These are phyloP conservation scores for Onthophagus sagittarius DNA, from an alignment of 2,888 invertebrate genomes.

Conservation along the genomic window DNA sequence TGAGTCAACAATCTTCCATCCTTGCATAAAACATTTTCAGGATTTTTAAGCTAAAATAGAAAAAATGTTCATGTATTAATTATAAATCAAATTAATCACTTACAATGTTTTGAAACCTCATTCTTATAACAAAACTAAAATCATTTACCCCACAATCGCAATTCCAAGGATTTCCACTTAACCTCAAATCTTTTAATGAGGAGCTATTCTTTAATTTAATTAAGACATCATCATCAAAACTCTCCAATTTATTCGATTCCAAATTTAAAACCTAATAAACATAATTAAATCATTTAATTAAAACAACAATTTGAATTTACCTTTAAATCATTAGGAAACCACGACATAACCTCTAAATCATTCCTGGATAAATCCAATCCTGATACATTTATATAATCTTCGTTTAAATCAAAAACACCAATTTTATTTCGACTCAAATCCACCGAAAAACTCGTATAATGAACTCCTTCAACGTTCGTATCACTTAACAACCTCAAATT, in stretches of 20 bases:
- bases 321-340: conserved; percentile 49
- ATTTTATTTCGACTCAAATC: conserved; percentile 32
- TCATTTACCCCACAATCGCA: conserved; percentile 56
- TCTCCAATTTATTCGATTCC: conserved; percentile 7
- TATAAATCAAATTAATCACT: too few relatives aligned
- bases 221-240: conserved; percentile 3
- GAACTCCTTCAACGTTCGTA: neutral
- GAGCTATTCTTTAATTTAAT: conserved; percentile 21
- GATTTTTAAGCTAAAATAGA: conserved; percentile 8
- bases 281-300: too few relatives aligned
- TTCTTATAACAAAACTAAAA: conserved; percentile 39
- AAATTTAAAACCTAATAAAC: neutral
- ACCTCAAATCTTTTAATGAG: conserved; percentile 42
- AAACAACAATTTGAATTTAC: too few relatives aligned
- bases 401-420: conserved; percentile 23
- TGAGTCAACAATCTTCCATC: neutral
- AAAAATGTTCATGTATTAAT: too few relatives aligned
- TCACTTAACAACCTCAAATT: conserved; percentile 27
- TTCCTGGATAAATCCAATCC: conserved; percentile 53
- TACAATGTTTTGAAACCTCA: conserved; percentile 46
- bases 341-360: conserved; percentile 45
- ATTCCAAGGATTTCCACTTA: conserved; percentile 57
- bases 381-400: conserved; percentile 52
- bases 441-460: conserved; percentile 27
- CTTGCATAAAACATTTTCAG: neutral